phyloP scores from a whole-genome alignment of 1,140 invertebrate species.

The Lethocerus indicus region DNA sequence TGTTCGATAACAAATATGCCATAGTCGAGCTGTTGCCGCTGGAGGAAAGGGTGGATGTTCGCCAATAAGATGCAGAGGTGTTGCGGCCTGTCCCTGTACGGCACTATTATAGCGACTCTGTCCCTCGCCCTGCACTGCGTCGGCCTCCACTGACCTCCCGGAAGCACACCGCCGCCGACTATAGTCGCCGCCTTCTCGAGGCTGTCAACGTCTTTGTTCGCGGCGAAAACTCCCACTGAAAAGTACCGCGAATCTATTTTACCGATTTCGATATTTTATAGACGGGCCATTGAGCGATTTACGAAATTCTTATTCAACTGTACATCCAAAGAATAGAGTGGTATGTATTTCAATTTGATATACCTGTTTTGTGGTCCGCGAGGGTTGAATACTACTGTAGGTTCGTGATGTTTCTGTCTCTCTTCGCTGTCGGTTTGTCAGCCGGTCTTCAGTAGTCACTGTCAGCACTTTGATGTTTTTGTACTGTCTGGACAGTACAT shows the following conservation, averaged over 20 bases:
- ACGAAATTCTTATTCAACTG: background rate
- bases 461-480: too few relatives aligned
- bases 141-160: conserved; percentile 64
- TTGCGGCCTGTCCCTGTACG: conserved; percentile 56
- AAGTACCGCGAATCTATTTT: conserved; percentile 1
- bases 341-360: background rate
- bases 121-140: conserved; percentile 52
- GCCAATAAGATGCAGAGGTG: conserved; percentile 71
- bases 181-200: conserved; percentile 9
- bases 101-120: conserved; percentile 75
- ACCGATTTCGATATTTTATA: background rate
- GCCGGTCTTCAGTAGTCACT: too few relatives aligned
- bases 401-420: too few relatives aligned
- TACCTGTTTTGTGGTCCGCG: too few relatives aligned
- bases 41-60: conserved; percentile 80
- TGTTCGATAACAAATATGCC: conserved; percentile 93
- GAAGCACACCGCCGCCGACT: conserved; percentile 23
- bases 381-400: too few relatives aligned
- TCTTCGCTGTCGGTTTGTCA: too few relatives aligned
- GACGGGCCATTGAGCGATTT: background rate
- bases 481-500: too few relatives aligned
- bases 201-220: conserved; percentile 7
- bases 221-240: conserved; percentile 16
- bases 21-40: conserved; percentile 82
- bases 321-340: background rate